Evolutionary conservation across 2,888 invertebrate genomes (phyloP), one percentile per base, ranked within the genome.

Genomic region (Lasioglossum villosulum): DNA sequence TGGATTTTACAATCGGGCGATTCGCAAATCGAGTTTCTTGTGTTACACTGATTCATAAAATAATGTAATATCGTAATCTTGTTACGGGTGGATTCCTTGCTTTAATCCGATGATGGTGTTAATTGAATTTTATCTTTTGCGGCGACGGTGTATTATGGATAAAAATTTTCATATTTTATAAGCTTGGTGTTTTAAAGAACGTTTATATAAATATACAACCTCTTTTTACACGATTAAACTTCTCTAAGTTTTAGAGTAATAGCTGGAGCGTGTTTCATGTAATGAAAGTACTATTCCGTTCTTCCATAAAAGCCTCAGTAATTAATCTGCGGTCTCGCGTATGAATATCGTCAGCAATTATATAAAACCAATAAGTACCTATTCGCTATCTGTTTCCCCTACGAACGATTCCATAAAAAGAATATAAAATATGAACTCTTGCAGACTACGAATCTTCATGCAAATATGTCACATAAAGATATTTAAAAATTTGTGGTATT

Each of bases 281-380:
- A 63, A 63, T 63, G 30, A 52, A 52, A 52, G n/a, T 52, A 63
- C 2, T 14, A 16, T 63, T 63, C 16, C 30, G 16, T 30, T 63
- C 16, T 14, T 27, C 4, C 30, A 30, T 16, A 63, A 63, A 63
- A 63, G 14, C 30, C 5, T 27, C 63, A 6, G 30, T 30, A 63
- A 63, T 63, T 63, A 63, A 30, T 63, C 63, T 63, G 63, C 63
- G 63, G 63, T 30, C 63, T 63, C 63, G 30, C 30, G 30, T 63
- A 63, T 63, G 30, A 30, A 63, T 63, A 63, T 30, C 63, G 16
- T 30, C 30, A 16, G 63, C 63, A 63, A 63, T 63, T 63, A 63
- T 63, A 30, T 63, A 63, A 16, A 63, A 63, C 14, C 63, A 63
- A 59, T 59, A 59, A 27, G 63, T 63, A 30, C 30, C 14, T 2